phyloP scores from a whole-genome alignment of 2,113 vertebrate species.

The Felis chaus region DNA sequence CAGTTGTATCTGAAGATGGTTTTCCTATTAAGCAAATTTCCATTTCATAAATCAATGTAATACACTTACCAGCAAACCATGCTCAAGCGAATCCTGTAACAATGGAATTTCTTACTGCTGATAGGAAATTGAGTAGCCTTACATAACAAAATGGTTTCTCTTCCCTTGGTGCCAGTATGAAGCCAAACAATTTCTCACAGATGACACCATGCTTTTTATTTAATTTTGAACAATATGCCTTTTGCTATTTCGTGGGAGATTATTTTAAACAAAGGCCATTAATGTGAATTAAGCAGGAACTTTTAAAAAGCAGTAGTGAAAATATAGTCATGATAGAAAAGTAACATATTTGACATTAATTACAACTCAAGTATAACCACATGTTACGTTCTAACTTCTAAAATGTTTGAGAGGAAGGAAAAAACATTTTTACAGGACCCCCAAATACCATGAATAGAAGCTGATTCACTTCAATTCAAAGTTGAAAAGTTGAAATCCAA shows the following conservation, averaged over 20 bases:
- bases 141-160: conserved; percentile 4
- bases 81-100: not conserved
- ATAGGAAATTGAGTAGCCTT: not conserved
- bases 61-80: conserved; percentile 44
- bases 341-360: conserved; percentile 45
- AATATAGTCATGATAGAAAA: conserved; percentile 40
- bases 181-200: conserved; percentile 6
- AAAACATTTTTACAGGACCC: conserved; percentile 1
- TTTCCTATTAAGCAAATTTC: conserved; percentile 86
- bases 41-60: conserved; percentile 63
- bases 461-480: not conserved
- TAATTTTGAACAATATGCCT: conserved; percentile 47
- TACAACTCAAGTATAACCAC: conserved; percentile 41
- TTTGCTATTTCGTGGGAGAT: conserved; percentile 31
- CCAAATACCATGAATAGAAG: conserved; percentile 27
- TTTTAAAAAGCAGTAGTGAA: conserved; percentile 23
- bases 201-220: conserved; percentile 48
- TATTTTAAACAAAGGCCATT: conserved; percentile 55
- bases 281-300: conserved; percentile 40
- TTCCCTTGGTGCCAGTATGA: not conserved
- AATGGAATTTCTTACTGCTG: conserved; percentile 12
- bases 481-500: not conserved
- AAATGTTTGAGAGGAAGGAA: not conserved
- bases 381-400: conserved; percentile 42
- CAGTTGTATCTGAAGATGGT: conserved; percentile 84